Conservation (phyloP, 2,797 vertebrate species). For the Pipistrellus kuhlii region DNA sequence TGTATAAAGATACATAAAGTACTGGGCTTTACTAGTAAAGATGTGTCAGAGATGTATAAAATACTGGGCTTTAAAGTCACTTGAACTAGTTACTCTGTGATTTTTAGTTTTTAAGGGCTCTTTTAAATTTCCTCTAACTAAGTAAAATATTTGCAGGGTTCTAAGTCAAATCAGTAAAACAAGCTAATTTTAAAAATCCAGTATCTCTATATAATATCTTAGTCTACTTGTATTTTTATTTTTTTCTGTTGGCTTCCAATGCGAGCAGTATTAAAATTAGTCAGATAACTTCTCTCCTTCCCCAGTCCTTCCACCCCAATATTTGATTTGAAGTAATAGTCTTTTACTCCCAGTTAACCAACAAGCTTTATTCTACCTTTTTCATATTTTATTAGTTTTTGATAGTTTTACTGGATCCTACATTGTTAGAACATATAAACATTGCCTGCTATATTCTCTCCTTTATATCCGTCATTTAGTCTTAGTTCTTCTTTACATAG, state of each 20-base stretch:
- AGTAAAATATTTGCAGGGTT: conserved; percentile 16
- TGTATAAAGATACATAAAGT: background rate
- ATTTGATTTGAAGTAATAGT: conserved; percentile 35
- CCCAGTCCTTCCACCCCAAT: background rate
- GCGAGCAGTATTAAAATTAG: conserved; percentile 24
- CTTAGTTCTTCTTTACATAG: conserved; percentile 20
- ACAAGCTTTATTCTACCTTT: background rate
- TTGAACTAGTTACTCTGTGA: conserved; percentile 36
- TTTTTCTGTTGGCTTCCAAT: background rate
- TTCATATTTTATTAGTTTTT: background rate
- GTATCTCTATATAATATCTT: background rate
- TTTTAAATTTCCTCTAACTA: background rate
- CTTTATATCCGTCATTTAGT: background rate
- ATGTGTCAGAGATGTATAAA: background rate
- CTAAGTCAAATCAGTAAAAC: conserved; percentile 30
- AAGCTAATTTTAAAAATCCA: conserved; percentile 19
- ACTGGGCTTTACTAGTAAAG: background rate
- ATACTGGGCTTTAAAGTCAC: conserved; percentile 28
- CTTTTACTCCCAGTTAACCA: background rate
- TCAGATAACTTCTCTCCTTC: background rate
- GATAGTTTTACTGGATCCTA: background rate
- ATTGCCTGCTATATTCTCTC: background rate
- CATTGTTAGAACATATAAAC: background rate
- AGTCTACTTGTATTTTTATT: background rate
- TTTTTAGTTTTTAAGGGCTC: conserved; percentile 46